phyloP scores from a whole-genome alignment of 2,797 vertebrate species.

The Myotis pilosus region DNA sequence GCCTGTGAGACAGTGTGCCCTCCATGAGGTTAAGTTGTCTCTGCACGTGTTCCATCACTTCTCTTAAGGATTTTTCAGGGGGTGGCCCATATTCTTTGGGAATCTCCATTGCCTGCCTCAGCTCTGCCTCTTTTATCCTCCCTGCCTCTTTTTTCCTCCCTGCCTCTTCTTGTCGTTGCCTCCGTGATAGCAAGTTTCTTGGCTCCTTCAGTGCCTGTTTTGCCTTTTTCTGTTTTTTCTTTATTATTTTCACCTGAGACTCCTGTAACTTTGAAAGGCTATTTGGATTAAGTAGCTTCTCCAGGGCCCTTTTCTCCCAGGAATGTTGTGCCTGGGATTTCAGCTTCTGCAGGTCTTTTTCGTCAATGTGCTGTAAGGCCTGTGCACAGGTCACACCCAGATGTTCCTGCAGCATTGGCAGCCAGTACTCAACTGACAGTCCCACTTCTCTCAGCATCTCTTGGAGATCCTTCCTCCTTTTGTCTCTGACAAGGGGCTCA shows the following conservation, averaged over 20 bases:
- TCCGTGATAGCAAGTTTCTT: not conserved
- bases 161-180: not conserved
- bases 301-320: slow-evolving; percentile 68
- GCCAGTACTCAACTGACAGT: too few relatives aligned
- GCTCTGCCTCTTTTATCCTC: slow-evolving; percentile 37
- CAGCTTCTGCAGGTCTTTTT: slow-evolving; percentile 51
- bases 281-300: slow-evolving; percentile 32
- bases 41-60: too few relatives aligned
- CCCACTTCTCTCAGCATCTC: not conserved
- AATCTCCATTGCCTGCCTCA: slow-evolving; percentile 60
- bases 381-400: too few relatives aligned
- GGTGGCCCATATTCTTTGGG: slow-evolving; percentile 42
- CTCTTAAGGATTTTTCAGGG: not conserved
- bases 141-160: slow-evolving; percentile 14
- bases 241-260: not conserved
- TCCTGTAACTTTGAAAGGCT: not conserved
- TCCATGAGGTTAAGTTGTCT: too few relatives aligned
- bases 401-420: too few relatives aligned
- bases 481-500: not conserved
- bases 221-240: not conserved
- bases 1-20: too few relatives aligned
- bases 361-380: too few relatives aligned
- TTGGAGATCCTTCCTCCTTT: slow-evolving; percentile 6
- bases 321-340: not conserved
- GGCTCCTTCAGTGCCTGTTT: slow-evolving; percentile 25